Evolutionary conservation across 2,888 invertebrate genomes (phyloP), one percentile per base, ranked within the genome.

Genomic region (Morpho helenor): DNA sequence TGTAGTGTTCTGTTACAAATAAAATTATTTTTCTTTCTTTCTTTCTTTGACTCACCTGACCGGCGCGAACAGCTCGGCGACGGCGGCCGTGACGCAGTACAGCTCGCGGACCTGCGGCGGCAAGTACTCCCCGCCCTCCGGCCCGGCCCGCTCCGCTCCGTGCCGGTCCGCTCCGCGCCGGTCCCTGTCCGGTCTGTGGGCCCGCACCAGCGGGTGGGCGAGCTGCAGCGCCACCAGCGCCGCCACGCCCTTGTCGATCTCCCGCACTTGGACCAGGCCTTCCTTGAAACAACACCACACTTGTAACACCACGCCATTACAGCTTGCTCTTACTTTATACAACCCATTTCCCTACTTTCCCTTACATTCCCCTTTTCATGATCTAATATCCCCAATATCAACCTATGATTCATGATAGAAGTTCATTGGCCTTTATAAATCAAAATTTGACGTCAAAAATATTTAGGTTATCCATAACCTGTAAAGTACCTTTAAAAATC

Each of bases 181-280:
- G 31, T 31, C 31, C 31, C 4, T 5, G 4, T 3, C 31, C 31
- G 31, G 31, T 5, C 31, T 62, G 75, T 79, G 82, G 52, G 67
- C 61, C 47, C 79, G 74, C 61, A 94, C 73, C 43, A 88, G 84
- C 52, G 93, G 92, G 84, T 96, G 95, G 49, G 91, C 84, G 52
- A 87, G 75, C 73, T 94, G 92, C 22, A 96, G 87, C 0, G 91
- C 91, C 51, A 92, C 91, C 59, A 98, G 93, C 62, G 95, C 96
- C 75, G 95, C 95, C 46, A 98, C 96, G 39, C 98, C 98, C 78
- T 95, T 95, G 44, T 94, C 93, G 61, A 93, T 78, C 80, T 94
- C 94, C 51, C 92, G 92, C 44, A 94, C 90, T 48, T 92, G 91
- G 31, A 95, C 77, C 60, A 94, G 82, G 9, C 93, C 93, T 75